phyloP scores from a whole-genome alignment of 92 coral and sea anemone genomes.

The Zoanthus sociatus region DNA sequence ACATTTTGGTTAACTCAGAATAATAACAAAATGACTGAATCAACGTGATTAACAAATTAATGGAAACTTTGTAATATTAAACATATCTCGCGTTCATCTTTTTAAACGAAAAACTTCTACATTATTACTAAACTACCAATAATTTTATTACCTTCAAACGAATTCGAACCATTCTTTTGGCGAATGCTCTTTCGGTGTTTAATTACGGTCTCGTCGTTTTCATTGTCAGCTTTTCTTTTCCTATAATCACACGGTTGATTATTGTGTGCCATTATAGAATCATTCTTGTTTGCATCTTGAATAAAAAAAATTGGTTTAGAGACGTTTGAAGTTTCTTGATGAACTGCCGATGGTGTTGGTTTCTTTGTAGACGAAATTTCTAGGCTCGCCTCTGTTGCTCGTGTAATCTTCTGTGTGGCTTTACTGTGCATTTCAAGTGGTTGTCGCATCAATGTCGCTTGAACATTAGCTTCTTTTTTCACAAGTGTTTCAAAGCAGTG shows the following conservation, averaged over 20 bases:
- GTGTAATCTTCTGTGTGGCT: background rate
- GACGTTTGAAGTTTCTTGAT: background rate
- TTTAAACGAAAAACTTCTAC: too few relatives aligned
- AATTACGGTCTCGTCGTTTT: background rate
- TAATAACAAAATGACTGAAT: too few relatives aligned
- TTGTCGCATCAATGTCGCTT: background rate
- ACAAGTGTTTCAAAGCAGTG: background rate
- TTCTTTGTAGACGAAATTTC: background rate
- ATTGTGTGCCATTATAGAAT: background rate
- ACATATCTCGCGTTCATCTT: too few relatives aligned
- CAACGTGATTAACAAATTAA: too few relatives aligned
- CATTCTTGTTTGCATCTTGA: background rate
- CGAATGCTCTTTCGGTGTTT: background rate
- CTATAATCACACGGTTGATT: background rate
- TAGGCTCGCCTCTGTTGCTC: background rate
- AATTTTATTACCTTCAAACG: background rate
- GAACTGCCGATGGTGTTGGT: background rate
- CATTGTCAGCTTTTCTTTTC: background rate
- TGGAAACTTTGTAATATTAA: too few relatives aligned
- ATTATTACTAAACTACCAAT: too few relatives aligned
- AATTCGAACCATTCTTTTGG: background rate
- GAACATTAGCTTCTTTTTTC: conserved; percentile 20
- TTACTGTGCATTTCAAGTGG: background rate
- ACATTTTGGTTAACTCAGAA: too few relatives aligned
- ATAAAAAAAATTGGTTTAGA: background rate